Base-by-base conservation (phyloP, 2,888 invertebrate genomes). In the Tenthredo notha region DNA sequence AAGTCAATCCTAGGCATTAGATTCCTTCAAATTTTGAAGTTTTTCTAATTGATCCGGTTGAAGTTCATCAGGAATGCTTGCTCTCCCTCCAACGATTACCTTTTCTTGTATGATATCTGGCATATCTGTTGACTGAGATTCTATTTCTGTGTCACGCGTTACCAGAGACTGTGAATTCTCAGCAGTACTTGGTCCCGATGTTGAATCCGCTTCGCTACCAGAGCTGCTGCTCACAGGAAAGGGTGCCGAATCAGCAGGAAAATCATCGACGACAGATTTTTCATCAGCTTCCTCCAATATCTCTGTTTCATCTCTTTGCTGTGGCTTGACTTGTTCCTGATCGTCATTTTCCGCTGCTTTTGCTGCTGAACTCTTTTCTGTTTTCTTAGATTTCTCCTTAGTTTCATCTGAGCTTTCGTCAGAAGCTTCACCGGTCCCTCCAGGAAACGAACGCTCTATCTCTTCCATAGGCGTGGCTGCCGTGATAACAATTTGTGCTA, bases 401-500 rank as follows among this genome's bases (percentile, higher is more conserved):
- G 89, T 88, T 58, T 72, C 85, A 18, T 89, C 88, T 21, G 61
- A 37, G 10, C 7, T 29, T 12, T 77, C 77, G 77, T 92, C 91
- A 65, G 91, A 89, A 50, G 88, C 88, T 3, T 91, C 87, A 84
- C 93, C 92, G 33, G 93, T 93, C 10, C 94, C 92, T 4, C 96
- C 96, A 18, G 97, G 97, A 94, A 97, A 97, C 54, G 96, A 95
- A 91, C 96, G 96, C 89, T 97, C 97, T 65, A 97, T 95, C 91
- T 98, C 97, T 94, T 98, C 98, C 97, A 98, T 98, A 72, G 98
- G 98, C 70, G 98, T 98, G 87, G 98, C 98, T 84, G 98, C 98
- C 75, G 98, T 98, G 93, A 98, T 98, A 86, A 98, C 98, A 90
- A 98, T 98, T 93, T 98, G 97, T 84, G 97, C 98, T 89, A 97